Evolutionary conservation across 1,140 invertebrate genomes (phyloP).

Genomic region (Pseudomyrmex pallidus): DNA sequence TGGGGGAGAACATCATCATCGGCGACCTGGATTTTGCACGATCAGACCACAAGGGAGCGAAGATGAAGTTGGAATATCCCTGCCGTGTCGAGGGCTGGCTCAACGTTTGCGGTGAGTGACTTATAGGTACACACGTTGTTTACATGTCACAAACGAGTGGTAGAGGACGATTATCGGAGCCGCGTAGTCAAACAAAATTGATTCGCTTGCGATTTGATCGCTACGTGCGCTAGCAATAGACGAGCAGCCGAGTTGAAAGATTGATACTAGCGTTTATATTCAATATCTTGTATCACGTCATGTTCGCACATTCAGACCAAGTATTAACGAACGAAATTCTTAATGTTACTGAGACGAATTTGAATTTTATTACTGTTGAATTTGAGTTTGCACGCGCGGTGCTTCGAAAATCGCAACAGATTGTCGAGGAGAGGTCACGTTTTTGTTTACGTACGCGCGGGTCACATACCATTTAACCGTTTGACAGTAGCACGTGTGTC

Average conservation of each 20-base stretch:
- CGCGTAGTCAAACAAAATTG: background rate
- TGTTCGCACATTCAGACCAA: too few species aligned
- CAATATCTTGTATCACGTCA: too few species aligned
- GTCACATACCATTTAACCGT: too few species aligned
- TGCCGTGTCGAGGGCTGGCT: constrained; percentile 88
- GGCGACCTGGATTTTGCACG: constrained; percentile 45
- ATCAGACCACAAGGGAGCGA: background rate
- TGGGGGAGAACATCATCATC: constrained; percentile 20
- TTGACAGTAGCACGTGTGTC: background rate
- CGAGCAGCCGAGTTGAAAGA: background rate
- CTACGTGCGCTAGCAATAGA: background rate
- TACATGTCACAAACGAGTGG: background rate
- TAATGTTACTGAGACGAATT: background rate
- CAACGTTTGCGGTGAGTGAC: constrained; percentile 86
- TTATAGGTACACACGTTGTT: constrained; percentile 11
- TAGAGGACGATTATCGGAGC: constrained; percentile 7
- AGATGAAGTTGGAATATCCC: constrained; percentile 86
- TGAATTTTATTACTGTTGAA: background rate
- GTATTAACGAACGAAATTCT: too few species aligned
- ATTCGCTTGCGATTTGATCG: background rate
- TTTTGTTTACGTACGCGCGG: background rate
- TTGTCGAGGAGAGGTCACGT: background rate
- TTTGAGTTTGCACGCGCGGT: background rate
- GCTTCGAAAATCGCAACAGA: background rate
- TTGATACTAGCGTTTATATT: too few species aligned